phyloP scores from a whole-genome alignment of 2,888 invertebrate genomes.

The Thera britannica region DNA sequence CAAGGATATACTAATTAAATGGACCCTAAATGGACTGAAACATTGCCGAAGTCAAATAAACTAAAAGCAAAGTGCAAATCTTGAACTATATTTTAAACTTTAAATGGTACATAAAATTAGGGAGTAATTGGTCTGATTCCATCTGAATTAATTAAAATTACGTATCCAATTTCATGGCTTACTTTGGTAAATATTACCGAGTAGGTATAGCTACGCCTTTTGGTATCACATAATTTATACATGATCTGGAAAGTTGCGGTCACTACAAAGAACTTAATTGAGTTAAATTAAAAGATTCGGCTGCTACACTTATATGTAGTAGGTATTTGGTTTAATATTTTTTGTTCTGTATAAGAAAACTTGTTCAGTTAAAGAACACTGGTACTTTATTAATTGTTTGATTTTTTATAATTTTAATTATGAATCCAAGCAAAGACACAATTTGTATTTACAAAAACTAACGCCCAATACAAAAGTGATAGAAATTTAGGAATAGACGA shows the following conservation, averaged over 20 bases:
- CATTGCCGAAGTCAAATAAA: conserved; percentile 25
- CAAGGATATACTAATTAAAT: conserved; percentile 24
- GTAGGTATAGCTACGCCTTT: conserved; percentile 17
- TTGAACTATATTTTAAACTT: conserved; percentile 25
- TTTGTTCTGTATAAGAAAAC: too few relatives aligned
- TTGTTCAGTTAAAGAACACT: too few relatives aligned
- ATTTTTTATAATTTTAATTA: too few relatives aligned
- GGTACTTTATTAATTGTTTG: too few relatives aligned
- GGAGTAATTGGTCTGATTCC: conserved; percentile 51
- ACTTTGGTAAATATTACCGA: conserved; percentile 53
- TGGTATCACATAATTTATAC: conserved; percentile 6
- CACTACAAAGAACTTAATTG: background rate
- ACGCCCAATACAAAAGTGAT: too few relatives aligned
- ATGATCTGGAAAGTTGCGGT: background rate
- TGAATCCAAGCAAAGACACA: too few relatives aligned
- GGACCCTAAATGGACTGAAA: conserved; percentile 11
- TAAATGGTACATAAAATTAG: conserved; percentile 50
- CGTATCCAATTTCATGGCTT: conserved; percentile 53
- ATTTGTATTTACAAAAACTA: too few relatives aligned
- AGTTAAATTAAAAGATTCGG: background rate
- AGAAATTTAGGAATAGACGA: too few relatives aligned
- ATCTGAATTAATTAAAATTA: conserved; percentile 56
- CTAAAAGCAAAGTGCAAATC: conserved; percentile 37
- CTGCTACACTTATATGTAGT: too few relatives aligned
- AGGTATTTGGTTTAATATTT: too few relatives aligned